Conservation (phyloP, 2,888 invertebrate species). For the Mesoligia furuncula region DNA sequence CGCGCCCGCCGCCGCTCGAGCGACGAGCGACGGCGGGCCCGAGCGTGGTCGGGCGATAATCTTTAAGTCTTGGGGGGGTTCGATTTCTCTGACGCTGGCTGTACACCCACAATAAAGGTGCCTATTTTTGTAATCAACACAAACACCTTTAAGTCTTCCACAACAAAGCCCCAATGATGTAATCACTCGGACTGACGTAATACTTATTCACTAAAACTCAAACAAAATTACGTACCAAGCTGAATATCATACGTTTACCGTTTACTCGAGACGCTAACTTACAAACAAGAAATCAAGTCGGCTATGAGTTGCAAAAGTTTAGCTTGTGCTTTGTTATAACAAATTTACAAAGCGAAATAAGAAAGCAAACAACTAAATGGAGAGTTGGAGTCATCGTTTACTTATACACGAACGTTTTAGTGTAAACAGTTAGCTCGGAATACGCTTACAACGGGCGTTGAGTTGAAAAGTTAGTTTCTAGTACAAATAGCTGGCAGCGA, state of each 20-base stretch:
- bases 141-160: conserved; percentile 3
- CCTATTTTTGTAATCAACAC: conserved; percentile 1
- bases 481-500: conserved; percentile 71
- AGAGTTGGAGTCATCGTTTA: conserved; percentile 83
- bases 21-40: too few relatives aligned
- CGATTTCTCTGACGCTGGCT: too few relatives aligned
- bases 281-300: conserved; percentile 69
- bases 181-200: conserved; percentile 30
- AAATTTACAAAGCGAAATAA: conserved; percentile 82
- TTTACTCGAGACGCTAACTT: conserved; percentile 67
- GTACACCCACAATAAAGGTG: neutral
- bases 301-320: conserved; percentile 67
- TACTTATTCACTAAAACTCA: conserved; percentile 37
- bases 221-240: conserved; percentile 46
- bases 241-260: conserved; percentile 51
- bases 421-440: conserved; percentile 78
- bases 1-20: too few relatives aligned
- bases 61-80: too few relatives aligned
- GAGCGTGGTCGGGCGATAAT: too few relatives aligned
- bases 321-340: conserved; percentile 77
- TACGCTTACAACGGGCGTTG: conserved; percentile 75
- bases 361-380: conserved; percentile 81
- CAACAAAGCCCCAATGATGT: conserved; percentile 2
- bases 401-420: conserved; percentile 78
- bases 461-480: conserved; percentile 81